Base-by-base conservation (phyloP, 2,797 vertebrate species). In the Scolopax rusticola region DNA sequence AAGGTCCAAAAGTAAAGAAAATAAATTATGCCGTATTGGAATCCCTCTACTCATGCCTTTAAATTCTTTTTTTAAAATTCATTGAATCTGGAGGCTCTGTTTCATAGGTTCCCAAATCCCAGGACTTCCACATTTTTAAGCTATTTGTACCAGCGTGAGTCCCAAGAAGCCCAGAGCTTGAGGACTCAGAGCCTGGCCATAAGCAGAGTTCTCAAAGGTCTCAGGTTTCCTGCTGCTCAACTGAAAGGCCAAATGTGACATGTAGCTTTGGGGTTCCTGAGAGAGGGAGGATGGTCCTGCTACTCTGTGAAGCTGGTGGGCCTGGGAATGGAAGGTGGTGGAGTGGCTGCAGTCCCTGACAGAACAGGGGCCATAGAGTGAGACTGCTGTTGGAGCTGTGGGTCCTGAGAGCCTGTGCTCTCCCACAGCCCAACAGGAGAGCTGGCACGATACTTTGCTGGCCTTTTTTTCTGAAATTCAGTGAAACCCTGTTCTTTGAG, bases 311-410 rank as follows among this genome's bases (percentile, higher is more conserved):
- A 94, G 32, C 25, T 3, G 2, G 7, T 4, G 1, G 19, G 11
- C 12, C 38, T 88, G 60, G 56, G 73, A 82, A 48, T 4, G 15
- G 32, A 47, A 71, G 54, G 6, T 32, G 15, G 8, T 78, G 53
- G 30, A 36, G 15, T 30, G 10, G 21, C 18, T 6, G 3, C 47
- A 43, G 41, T 14, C 47, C 41, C 33, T 1, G 2, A 0, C 16
- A 70, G 32, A 43, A 4, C 5, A 12, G 23, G 41, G 20, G 50
- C 8, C n/a, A 8, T 32, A 28, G 4, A 3, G 40, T 56, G 21
- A 59, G 32, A 48, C 33, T 68, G 21, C 59, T 81, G n/a, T 70
- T 59, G 64, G 36, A 60, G 40, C 41, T 0, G 0, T 8, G 15
- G 47, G 45, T 27, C 54, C 68, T 65, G 45, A 24, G 17, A 83